Base-by-base conservation (phyloP, 2,797 vertebrate species). In the Phylloscopus collybita region DNA sequence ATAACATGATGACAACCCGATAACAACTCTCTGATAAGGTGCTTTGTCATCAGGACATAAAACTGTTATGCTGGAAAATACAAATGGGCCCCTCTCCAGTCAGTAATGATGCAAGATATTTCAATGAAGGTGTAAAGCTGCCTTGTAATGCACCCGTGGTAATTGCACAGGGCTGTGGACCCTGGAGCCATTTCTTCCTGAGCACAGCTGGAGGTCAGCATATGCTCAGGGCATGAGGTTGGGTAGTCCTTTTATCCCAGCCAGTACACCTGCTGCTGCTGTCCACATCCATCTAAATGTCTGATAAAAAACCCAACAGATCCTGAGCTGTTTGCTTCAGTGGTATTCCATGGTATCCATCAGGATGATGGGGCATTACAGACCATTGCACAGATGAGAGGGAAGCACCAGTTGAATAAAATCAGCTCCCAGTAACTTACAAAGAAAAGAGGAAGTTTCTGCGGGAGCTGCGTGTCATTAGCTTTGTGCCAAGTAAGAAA, bases 11-110 rank as follows among this genome's bases (percentile, higher is more conserved):
- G 94, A 97, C 95, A 95, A 70, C 76, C 49, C 6, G 72, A 95
- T 95, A 96, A 96, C 95, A 90, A 88, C 87, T 83, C 93, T 90
- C 94, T 94, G 95, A 96, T 91, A 94, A 93, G 89, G 89, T 62
- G 93, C 85, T 95, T 66, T 90, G 86, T 96, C 93, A 93, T 89
- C 92, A 56, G 88, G 84, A 93, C 94, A 89, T 90, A 83, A 94
- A 95, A 87, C 53, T 75, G 85, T 78, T 82, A 40, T 0, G 9
- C 70, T 36, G 88, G 70, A 94, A 82, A 88, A 57, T 74, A 91
- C 64, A 86, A 89, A 93, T 73, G 86, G 89, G 70, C 76, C 73
- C 76, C 82, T 91, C 73, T 95, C 62, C 80, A 79, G 62, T n/a
- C 87, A n/a, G 84, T 64, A 93, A 90, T 2, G 19, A 80, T 29